Evolutionary conservation across 1,140 invertebrate genomes (phyloP).

Genomic region (Carposina sasakii): DNA sequence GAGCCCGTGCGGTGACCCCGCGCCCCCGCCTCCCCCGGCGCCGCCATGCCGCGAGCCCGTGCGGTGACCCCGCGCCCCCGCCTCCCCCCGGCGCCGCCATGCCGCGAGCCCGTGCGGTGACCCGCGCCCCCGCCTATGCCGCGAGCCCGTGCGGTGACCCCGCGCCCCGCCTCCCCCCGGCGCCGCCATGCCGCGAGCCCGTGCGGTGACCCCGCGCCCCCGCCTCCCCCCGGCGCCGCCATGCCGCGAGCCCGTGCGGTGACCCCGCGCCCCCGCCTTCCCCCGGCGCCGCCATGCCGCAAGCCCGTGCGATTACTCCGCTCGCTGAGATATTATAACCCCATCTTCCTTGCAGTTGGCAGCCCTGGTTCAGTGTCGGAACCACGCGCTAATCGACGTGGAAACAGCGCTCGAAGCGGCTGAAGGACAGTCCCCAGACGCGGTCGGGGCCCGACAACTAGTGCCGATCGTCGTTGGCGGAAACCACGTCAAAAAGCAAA

Average conservation of each 20-base stretch:
- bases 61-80: no score
- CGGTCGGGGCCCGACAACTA: conserved; percentile 32
- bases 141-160: conserved; percentile 40
- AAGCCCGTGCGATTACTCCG: no score
- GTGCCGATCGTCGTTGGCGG: conserved; percentile 37
- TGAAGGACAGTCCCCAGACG: conserved; percentile 42
- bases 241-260: no score
- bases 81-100: no score
- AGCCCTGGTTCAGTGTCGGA: conserved; percentile 54
- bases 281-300: conserved; percentile 27
- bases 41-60: no score
- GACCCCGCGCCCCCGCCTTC: conserved; percentile 33
- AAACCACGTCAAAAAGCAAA: conserved; percentile 16
- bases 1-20: no score
- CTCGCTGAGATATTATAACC: no score
- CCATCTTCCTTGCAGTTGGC: conserved; percentile 51
- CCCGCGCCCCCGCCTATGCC: conserved; percentile 46
- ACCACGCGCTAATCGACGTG: conserved; percentile 59
- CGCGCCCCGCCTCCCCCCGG: conserved; percentile 37
- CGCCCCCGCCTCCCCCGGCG: no score
- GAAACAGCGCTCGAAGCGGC: conserved; percentile 60
- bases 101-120: no score
- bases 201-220: no score
- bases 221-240: no score
- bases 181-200: conserved; percentile 33